A percentile compares a stretch with the other conserved stretches of the same genome.
These are phyloP conservation scores for Neoarius graeffei DNA, from an alignment of 2,113 vertebrate species.

Conservation along the genomic window DNA sequence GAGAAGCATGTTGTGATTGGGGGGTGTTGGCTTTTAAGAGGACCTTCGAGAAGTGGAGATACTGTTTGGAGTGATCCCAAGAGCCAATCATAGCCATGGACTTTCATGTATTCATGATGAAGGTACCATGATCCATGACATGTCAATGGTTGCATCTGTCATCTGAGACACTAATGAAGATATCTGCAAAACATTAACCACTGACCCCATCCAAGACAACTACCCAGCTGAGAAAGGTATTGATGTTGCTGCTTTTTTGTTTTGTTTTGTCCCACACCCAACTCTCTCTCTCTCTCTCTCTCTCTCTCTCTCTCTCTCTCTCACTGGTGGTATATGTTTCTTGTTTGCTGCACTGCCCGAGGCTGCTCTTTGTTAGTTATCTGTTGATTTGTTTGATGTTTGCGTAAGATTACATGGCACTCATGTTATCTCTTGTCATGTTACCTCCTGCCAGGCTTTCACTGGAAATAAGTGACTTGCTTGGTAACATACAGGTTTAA, in stretches of 20 bases:
- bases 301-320: too few species aligned
- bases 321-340: too few species aligned
- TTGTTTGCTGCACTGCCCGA: too few species aligned
- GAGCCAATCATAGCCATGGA: background rate
- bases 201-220: background rate
- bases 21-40: background rate
- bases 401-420: too few species aligned
- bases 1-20: background rate
- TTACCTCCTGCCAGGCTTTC: too few species aligned
- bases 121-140: background rate
- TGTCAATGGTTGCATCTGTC: background rate
- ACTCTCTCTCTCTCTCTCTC: too few species aligned
- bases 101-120: background rate
- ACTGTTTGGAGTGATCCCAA: background rate
- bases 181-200: background rate
- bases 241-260: background rate
- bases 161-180: background rate
- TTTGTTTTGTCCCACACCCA: too few species aligned
- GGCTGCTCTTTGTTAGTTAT: too few species aligned
- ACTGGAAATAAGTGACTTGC: too few species aligned
- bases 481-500: too few species aligned
- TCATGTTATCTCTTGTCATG: too few species aligned
- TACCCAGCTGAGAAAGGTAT: background rate
- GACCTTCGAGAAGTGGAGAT: background rate
- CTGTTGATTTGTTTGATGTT: too few species aligned